phyloP scores from a whole-genome alignment of 2,113 vertebrate genomes.

The Sander vitreus region DNA sequence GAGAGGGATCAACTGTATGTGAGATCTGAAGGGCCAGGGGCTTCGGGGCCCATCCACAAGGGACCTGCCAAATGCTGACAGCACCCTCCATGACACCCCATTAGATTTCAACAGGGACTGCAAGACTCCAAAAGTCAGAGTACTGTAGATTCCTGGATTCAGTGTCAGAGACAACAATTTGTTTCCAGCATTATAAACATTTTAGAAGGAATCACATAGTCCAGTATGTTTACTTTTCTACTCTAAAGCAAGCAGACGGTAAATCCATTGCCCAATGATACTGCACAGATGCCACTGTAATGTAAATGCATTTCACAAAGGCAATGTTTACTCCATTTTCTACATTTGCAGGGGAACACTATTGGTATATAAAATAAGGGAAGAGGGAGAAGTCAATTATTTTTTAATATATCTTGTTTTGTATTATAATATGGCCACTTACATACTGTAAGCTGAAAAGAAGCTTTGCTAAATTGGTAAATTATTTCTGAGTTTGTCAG shows the following conservation, averaged over 20 bases:
- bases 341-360: neutral
- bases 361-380: neutral
- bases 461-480: neutral
- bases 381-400: neutral
- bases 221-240: neutral
- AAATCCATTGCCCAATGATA: neutral
- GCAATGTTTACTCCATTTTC: neutral
- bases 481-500: too few relatives aligned
- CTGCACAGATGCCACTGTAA: neutral
- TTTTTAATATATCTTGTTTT: neutral
- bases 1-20: slow-evolving; percentile 21
- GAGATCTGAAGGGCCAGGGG: slow-evolving; percentile 20
- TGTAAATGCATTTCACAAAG: neutral
- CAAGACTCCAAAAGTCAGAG: slow-evolving; percentile 1
- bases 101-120: slow-evolving; percentile 37
- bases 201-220: neutral
- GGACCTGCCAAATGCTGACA: slow-evolving; percentile 65
- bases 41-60: slow-evolving; percentile 22
- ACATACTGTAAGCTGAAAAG: neutral
- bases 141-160: neutral
- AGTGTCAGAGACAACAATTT: neutral
- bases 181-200: neutral
- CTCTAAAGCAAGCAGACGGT: neutral
- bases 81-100: slow-evolving; percentile 41
- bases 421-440: neutral